Base-by-base conservation (phyloP, 2,888 invertebrate species). In the Noctua fimbriata region DNA sequence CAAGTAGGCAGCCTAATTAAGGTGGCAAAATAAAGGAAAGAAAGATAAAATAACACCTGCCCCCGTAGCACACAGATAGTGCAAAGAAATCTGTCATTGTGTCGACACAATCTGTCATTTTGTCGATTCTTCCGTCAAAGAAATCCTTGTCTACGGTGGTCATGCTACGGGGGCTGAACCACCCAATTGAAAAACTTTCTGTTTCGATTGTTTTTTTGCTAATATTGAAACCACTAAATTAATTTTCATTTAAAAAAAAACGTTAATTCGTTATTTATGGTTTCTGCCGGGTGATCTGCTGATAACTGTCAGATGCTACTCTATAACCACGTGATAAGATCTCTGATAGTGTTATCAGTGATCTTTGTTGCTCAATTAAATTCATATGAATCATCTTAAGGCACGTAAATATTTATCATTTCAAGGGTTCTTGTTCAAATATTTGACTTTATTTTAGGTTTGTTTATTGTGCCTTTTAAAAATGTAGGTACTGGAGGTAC, bases 371-470 rank as follows among this genome's bases (percentile, higher is more conserved):
- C 28, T 47, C 36, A 58, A 58, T 70, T 65, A 47, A 16, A 83
- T 21, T 58, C 7, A 0, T 77, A 58, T 24, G 9, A 14, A 16
- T 28, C n/a, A 69, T 63, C 5, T 65, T 16, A 32, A 14, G 1
- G 14, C 41, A 12, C 6, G 32, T 52, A 9, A 49, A 76, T 58
- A 32, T 49, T 66, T 41, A 60, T 24, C 32, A 36, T 24, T 52
- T 52, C 24, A 69, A 60, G 36, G 69, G 1, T 52, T 52, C 12
- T 28, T 76, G 28, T 28, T 63, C 10, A 44, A 81, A 84, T 66
- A 79, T 71, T 79, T 81, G 58, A 14, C 14, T 44, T 52, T 7
- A 24, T 28, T 44, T 58, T 14, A 44, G 6, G 41, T 52, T 76
- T 58, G 36, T 74, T 28, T 76, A 44, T 55, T 18, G 28, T 2